Conservation (phyloP, 2,113 vertebrate species). For the Psophia crepitans region DNA sequence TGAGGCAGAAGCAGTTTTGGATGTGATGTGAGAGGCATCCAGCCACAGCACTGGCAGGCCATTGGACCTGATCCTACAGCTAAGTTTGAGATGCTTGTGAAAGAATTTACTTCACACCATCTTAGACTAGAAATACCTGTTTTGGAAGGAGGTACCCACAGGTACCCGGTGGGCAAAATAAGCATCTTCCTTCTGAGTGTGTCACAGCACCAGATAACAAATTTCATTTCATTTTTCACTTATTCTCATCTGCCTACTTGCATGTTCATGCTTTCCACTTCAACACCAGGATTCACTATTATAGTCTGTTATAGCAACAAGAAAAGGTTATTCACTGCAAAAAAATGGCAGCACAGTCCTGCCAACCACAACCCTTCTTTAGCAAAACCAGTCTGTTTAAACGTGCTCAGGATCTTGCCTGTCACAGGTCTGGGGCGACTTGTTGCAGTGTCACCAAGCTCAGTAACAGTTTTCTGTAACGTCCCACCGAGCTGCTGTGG, state of each 20-base stretch:
- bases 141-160: background rate
- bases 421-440: background rate
- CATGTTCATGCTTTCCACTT: background rate
- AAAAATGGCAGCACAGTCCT: background rate
- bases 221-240: background rate
- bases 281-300: background rate
- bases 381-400: background rate
- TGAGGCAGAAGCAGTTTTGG: background rate
- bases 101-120: background rate
- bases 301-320: background rate
- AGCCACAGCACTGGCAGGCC: background rate
- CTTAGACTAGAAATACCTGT: slow-evolving; percentile 10
- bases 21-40: background rate
- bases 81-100: background rate
- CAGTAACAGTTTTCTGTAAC: background rate
- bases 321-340: background rate
- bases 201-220: background rate
- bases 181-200: background rate
- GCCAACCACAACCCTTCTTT: background rate
- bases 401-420: background rate
- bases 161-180: background rate
- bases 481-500: background rate
- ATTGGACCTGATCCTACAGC: background rate
- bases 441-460: background rate
- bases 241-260: background rate